A percentile compares a stretch with the other conserved stretches of the same genome.
These are phyloP conservation scores for Acanthurus leucopareius DNA, from an alignment of 2,797 vertebrate species.

Conservation along the genomic window DNA sequence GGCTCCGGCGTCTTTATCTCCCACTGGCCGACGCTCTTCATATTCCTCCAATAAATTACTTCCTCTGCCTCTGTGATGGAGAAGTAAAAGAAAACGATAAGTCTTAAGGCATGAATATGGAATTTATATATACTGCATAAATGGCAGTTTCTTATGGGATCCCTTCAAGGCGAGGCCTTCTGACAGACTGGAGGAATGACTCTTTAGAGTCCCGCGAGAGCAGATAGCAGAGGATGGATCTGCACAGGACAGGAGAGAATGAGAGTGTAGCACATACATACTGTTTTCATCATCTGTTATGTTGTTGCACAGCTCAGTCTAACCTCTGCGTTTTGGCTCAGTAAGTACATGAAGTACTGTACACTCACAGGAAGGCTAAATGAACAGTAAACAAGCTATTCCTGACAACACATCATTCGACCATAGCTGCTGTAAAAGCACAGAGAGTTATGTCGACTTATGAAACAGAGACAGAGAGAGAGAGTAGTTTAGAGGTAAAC, in stretches of 20 bases:
- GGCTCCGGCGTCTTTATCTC: conserved; percentile 77
- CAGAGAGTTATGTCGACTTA: not conserved
- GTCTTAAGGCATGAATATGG: conserved; percentile 77
- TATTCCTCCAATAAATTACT: conserved; percentile 83
- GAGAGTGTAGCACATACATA: conserved; percentile 18
- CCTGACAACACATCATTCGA: not conserved
- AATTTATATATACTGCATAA: conserved; percentile 80
- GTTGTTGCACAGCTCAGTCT: conserved; percentile 21
- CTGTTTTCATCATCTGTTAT: conserved; percentile 58
- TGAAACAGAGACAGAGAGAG: not conserved
- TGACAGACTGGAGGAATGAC: conserved; percentile 67
- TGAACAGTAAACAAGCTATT: conserved; percentile 35
- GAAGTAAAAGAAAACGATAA: conserved; percentile 81
- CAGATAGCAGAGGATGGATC: conserved; percentile 65
- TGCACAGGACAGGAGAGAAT: conserved; percentile 34
- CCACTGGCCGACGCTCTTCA: conserved; percentile 66
- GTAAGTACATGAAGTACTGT: conserved; percentile 23
- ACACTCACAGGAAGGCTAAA: conserved; percentile 3
- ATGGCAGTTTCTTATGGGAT: conserved; percentile 66
- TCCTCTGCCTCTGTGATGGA: conserved; percentile 78
- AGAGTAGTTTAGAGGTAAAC: not conserved
- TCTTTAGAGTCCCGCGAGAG: conserved; percentile 62
- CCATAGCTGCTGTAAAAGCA: not conserved
- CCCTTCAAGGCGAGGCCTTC: conserved; percentile 49
- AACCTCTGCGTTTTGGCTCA: conserved; percentile 44